These are phyloP conservation scores for Anneissia japonica DNA, from an alignment of 35 echinoderm and acorn worm genomes.

Conservation along the genomic window DNA sequence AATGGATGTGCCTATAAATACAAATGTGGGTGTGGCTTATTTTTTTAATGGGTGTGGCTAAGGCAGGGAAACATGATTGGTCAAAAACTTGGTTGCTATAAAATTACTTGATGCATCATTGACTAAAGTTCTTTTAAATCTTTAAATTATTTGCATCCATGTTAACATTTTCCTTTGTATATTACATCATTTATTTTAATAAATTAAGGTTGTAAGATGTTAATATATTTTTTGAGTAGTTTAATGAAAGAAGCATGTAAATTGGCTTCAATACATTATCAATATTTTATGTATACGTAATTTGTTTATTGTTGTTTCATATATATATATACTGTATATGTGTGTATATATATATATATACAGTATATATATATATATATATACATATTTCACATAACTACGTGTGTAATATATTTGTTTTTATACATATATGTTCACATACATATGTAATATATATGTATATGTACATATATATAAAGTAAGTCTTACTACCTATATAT, in stretches of 20 bases:
- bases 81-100: too few species aligned
- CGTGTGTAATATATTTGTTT: neutral
- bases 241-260: neutral
- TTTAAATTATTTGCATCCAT: neutral
- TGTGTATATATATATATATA: neutral
- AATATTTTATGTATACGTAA: neutral
- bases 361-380: neutral
- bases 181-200: neutral
- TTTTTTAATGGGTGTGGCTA: neutral
- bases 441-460: neutral
- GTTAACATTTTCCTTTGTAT: neutral
- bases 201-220: neutral
- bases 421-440: neutral
- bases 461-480: constrained; percentile 1
- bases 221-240: neutral
- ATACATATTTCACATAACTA: neutral
- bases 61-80: neutral
- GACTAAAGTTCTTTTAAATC: too few species aligned
- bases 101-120: too few species aligned
- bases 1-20: neutral
- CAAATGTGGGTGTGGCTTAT: neutral
- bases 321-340: neutral
- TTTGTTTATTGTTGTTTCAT: neutral
- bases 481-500: too few species aligned
- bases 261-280: neutral